A percentile compares a stretch with the other conserved stretches of the same genome.
Evolutionary conservation across 2,888 invertebrate species (phyloP).

Genomic region (Leistus spinibarbis): DNA sequence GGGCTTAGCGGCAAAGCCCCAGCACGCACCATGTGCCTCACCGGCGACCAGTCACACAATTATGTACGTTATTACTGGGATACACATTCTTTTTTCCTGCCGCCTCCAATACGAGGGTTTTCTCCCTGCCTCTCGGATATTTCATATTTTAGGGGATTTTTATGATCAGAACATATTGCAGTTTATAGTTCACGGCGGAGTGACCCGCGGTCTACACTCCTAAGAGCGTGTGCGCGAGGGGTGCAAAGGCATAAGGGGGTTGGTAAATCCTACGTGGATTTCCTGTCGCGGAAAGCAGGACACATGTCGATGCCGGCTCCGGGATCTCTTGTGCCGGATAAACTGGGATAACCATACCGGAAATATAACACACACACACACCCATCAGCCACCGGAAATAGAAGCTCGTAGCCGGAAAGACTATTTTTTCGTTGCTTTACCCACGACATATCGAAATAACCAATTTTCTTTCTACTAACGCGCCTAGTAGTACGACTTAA

Average conservation of each 20-base stretch:
- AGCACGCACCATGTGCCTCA: constrained; percentile 33
- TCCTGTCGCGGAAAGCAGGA: constrained; percentile 60
- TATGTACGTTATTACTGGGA: constrained; percentile 37
- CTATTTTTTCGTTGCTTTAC: constrained; percentile 60
- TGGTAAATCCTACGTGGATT: constrained; percentile 48
- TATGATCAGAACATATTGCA: constrained; percentile 50
- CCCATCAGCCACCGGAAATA: constrained; percentile 59
- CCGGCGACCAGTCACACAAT: constrained; percentile 18
- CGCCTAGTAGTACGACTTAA: too few relatives aligned
- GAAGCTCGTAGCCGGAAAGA: constrained; percentile 63
- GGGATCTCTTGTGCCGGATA: constrained; percentile 65
- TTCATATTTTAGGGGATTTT: constrained; percentile 48
- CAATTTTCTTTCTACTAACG: too few relatives aligned
- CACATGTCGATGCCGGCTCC: constrained; percentile 60
- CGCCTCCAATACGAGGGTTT: constrained; percentile 36
- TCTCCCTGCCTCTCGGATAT: constrained; percentile 40
- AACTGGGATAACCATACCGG: constrained; percentile 64
- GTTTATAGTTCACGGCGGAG: constrained; percentile 44
- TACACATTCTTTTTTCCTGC: constrained; percentile 33
- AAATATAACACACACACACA: constrained; percentile 58
- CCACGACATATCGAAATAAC: constrained; percentile 49
- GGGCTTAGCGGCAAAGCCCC: constrained; percentile 29
- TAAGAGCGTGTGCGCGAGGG: constrained; percentile 3
- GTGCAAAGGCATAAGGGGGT: constrained; percentile 49
- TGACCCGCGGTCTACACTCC: constrained; percentile 37